Evolutionary conservation across 2,888 invertebrate species (phyloP), one percentile per base, ranked within the genome.

Genomic region (Luperina testacea): DNA sequence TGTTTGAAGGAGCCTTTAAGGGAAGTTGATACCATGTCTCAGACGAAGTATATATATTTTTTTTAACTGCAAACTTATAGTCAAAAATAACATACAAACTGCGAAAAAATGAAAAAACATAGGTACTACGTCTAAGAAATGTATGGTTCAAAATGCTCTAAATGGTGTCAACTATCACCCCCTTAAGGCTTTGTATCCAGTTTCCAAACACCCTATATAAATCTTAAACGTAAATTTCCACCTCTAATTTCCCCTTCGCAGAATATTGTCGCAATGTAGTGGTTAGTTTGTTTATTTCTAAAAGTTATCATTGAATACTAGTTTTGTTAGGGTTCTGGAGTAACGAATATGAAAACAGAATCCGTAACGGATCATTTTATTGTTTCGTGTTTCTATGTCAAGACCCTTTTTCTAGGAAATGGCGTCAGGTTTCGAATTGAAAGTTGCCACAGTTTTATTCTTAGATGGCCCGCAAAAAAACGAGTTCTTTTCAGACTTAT

Each of bases 351-450:
- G 42, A 70, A 81, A 78, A 64, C 72, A 70, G 72, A 83, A 79
- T 72, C 84, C 80, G 51, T 72, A 73, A 38, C 67, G 63, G 59
- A 67, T n/a, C 64, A 71, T 32, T 71, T 72, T 32, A 59, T 85
- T 83, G 81, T 84, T 64, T 59, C 64, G 11, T 15, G 84, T 79
- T 82, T 82, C 83, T 82, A 64, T 72, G 79, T 15, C 45, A 45
- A 72, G 51, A 73, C 59, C 83, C 83, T 72, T 68, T 82, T 83
- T 83, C 84, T 61, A 48, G 17, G 69, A 64, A 73, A 53, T n/a
- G 7, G 1, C 5, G 61, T 83, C 64, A 72, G 72, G 64, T 64
- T 82, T 82, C 64, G 59, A 53, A 73, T 65, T 27, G 53, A 70
- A 82, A 68, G 70, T 67, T 48, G 45, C 38, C 24, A 38, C 45